Conservation (phyloP, 2,888 invertebrate species). For the Cheilosia variabilis region DNA sequence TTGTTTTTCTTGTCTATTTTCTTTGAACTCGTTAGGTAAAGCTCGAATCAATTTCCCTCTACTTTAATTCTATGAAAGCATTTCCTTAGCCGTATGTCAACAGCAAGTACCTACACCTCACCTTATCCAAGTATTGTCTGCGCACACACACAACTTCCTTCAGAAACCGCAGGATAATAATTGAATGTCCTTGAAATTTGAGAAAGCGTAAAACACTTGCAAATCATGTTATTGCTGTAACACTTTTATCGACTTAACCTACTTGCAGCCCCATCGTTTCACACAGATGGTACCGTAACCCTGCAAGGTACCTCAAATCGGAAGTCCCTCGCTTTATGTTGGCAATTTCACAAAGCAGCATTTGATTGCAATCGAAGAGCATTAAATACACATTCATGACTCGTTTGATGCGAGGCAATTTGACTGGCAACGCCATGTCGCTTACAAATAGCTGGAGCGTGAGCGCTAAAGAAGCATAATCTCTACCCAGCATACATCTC, state of each 20-base stretch:
- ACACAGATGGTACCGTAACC: neutral
- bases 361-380: slow-evolving; percentile 45
- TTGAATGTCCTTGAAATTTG: neutral
- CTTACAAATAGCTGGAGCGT: slow-evolving; percentile 16
- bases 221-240: slow-evolving; percentile 15
- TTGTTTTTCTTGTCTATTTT: no score
- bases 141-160: neutral
- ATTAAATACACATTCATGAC: slow-evolving; percentile 51
- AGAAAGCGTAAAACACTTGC: slow-evolving; percentile 7
- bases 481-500: slow-evolving; percentile 24
- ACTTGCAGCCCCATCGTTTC: neutral
- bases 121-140: no score
- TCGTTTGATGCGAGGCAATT: slow-evolving; percentile 21
- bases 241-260: slow-evolving; percentile 19
- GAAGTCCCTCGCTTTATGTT: slow-evolving; percentile 10
- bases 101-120: no score
- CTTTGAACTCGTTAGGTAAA: no score
- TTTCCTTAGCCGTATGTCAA: no score
- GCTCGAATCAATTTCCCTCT: no score
- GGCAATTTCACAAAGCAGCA: slow-evolving; percentile 36
- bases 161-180: neutral
- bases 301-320: neutral
- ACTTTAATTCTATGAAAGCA: no score
- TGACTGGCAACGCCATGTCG: slow-evolving; percentile 37
- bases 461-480: slow-evolving; percentile 43